Evolutionary conservation across 92 coral and sea anemone species (phyloP).

Genomic region (Diadumene lineata): DNA sequence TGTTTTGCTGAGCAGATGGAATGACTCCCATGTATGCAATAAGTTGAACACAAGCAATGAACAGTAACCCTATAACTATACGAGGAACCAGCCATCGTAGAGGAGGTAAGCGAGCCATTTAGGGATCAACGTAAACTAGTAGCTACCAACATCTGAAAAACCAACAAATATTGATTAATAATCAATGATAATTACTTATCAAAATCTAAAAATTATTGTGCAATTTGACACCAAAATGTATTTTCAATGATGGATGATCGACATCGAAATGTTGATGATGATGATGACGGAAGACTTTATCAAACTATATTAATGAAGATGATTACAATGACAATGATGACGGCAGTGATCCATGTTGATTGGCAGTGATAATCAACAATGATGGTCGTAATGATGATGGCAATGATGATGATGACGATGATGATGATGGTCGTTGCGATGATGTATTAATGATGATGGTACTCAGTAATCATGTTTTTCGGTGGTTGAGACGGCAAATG

Average conservation of each 20-base stretch:
- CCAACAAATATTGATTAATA: neutral
- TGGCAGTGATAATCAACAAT: no score
- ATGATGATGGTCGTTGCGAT: no score
- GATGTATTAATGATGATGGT: no score
- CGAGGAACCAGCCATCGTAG: slow-evolving; percentile 64
- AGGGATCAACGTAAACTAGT: neutral
- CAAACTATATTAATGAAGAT: neutral
- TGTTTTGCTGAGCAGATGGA: slow-evolving; percentile 25
- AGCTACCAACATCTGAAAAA: slow-evolving; percentile 6
- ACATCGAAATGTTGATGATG: no score
- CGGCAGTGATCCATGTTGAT: no score
- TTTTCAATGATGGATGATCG: no score
- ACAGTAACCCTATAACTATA: slow-evolving; percentile 29
- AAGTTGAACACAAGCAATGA: slow-evolving; percentile 63
- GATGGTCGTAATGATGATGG: neutral
- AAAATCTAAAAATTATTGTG: no score
- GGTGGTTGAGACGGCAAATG: no score
- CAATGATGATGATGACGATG: neutral
- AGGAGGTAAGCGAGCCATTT: slow-evolving; percentile 59
- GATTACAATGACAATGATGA: neutral
- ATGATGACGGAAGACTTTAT: no score
- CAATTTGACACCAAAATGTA: no score
- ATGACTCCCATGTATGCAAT: slow-evolving; percentile 72
- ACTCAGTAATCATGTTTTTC: no score
- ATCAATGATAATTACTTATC: no score